phyloP scores from a whole-genome alignment of 2,113 vertebrate species.

The Ailuropoda melanoleuca region DNA sequence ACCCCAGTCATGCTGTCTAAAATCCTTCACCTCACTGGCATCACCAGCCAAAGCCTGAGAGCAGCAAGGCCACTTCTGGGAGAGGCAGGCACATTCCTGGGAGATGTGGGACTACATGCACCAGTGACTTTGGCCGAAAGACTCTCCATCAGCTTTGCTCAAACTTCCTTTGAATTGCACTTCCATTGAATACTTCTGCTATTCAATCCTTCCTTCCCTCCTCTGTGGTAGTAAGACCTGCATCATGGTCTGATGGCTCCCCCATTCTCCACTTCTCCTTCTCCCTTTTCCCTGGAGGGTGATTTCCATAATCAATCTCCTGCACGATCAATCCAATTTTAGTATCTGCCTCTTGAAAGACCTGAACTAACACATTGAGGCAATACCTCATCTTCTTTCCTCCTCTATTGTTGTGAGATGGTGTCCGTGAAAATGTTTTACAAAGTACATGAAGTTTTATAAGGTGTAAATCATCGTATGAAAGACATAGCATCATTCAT shows the following conservation, averaged over 20 bases:
- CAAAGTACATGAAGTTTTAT: not conserved
- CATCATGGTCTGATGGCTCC: accelerated
- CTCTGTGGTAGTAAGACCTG: not conserved
- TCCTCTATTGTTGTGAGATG: not conserved
- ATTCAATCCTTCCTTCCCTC: not conserved
- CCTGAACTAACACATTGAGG: not conserved
- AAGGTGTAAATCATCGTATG: not conserved
- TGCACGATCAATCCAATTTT: not conserved
- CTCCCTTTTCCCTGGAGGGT: not conserved
- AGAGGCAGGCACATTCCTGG: not conserved
- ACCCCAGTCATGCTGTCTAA: not conserved
- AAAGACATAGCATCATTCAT: not conserved
- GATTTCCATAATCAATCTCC: not conserved
- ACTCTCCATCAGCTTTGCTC: not conserved
- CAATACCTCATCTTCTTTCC: not conserved
- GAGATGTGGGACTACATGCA: not conserved
- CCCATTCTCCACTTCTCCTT: not conserved
- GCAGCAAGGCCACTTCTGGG: not conserved
- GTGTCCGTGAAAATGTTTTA: not conserved
- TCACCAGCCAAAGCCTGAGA: not conserved
- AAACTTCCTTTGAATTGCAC: not conserved
- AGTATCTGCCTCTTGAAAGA: not conserved
- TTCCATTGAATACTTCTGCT: not conserved
- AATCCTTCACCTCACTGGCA: not conserved
- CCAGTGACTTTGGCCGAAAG: not conserved